These are phyloP conservation scores for Columba guinea DNA, from an alignment of 2,797 vertebrate genomes.

Conservation along the genomic window DNA sequence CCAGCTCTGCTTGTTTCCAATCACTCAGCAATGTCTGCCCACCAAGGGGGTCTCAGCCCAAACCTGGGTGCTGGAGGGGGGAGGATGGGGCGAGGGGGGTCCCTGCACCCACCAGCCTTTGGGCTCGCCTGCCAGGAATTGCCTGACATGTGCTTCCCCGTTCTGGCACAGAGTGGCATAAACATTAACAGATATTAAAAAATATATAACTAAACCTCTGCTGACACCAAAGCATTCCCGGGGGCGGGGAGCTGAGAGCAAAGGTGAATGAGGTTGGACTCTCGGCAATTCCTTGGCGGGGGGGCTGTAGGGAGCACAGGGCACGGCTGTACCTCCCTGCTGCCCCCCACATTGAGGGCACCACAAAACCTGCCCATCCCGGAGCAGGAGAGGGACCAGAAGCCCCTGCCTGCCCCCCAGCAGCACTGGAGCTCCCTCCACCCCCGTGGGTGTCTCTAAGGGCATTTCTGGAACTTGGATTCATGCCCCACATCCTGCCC, in stretches of 20 bases:
- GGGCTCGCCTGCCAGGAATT: neutral
- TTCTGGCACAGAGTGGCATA: neutral
- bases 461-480: neutral
- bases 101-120: neutral
- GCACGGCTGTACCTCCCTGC: neutral
- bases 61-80: too few relatives aligned
- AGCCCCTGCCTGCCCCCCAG: neutral
- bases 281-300: neutral
- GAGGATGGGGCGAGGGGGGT: rapidly evolving
- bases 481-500: neutral
- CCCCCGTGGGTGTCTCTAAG: neutral
- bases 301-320: neutral
- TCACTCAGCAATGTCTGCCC: rapidly evolving
- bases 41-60: rapidly evolving
- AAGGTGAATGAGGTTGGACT: neutral
- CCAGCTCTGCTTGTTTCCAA: neutral
- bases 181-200: neutral
- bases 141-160: neutral
- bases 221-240: neutral
- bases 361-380: neutral
- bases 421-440: too few relatives aligned
- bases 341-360: neutral
- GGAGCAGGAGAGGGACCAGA: neutral
- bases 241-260: neutral
- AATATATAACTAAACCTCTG: neutral